A percentile compares a stretch with the other conserved stretches of the same genome.
Conservation (phyloP, 30 jellyfish, hydroid and myxozoan species). For the Aurelia sp. region DNA sequence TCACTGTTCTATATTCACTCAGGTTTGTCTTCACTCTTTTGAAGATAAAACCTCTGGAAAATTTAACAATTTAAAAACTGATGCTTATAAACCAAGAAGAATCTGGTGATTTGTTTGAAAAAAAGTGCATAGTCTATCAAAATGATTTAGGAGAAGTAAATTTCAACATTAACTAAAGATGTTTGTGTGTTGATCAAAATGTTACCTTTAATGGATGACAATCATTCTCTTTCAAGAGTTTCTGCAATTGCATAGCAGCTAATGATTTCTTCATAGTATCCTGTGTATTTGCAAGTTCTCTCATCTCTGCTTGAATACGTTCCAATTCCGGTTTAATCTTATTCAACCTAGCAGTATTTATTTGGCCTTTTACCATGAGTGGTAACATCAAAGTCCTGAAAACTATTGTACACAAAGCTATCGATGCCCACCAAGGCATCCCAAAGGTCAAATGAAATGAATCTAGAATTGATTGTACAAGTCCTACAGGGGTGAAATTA, state of each 20-base stretch:
- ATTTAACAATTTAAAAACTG: no score
- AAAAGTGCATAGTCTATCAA: no score
- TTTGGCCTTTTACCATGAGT: conserved; percentile 91
- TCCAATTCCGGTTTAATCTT: conserved; percentile 90
- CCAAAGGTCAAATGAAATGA: conserved; percentile 71
- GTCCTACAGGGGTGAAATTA: conserved; percentile 92
- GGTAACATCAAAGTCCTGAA: conserved; percentile 86
- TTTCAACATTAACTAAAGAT: no score
- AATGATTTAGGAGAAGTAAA: no score
- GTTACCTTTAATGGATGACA: conserved; percentile 90
- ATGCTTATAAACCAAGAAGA: no score
- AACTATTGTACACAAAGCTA: conserved; percentile 77
- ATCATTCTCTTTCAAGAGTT: conserved; percentile 74
- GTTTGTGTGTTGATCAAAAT: no score
- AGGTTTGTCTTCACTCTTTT: no score
- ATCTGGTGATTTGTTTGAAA: no score
- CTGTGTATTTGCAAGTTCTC: conserved; percentile 83
- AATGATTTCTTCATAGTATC: conserved; percentile 85
- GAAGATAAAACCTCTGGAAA: no score
- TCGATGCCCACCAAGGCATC: conserved; percentile 97
- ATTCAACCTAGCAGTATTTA: conserved; percentile 82
- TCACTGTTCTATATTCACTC: no score
- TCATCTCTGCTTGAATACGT: conserved; percentile 75
- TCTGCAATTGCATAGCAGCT: conserved; percentile 89
- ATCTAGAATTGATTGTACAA: conserved; percentile 75